Base-by-base conservation (phyloP, 2,888 invertebrate genomes). In the Metallyticus violacea region DNA sequence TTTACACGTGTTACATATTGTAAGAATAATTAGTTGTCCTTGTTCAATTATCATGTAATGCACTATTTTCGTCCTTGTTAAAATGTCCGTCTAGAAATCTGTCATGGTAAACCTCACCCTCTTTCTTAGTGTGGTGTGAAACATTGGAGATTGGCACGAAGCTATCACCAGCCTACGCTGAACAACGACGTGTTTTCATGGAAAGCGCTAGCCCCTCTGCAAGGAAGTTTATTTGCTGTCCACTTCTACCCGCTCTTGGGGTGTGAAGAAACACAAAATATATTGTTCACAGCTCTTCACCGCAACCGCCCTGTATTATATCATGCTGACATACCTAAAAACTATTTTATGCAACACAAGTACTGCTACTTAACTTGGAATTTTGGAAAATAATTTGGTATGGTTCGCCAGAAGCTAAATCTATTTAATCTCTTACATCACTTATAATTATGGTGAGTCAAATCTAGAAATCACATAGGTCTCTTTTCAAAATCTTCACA, bases 91-190 rank as follows among this genome's bases (percentile, higher is more conserved):
- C 40, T 62, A 62, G 40, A 62, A 62, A 62, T 62, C 40, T 62
- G 40, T 62, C 40, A 62, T 62, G 40, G 22, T 22, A 62, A 62
- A 62, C 40, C 40, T 62, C 40, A 22, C 40, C 40, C 40, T 26
- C 26, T 30, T 81, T 2, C n/a, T 78, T 79, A 27, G 40, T 62
- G 9, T 22, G 1, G 9, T 29, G 15, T 87, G 87, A 87, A 79
- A 85, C 76, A 87, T 87, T 86, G 86, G 84, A 77, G 79, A 15
- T 81, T 84, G 81, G 80, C 87, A 87, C 87, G 87, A 87, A 86
- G 78, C 87, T 83, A 87, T 87, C 87, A 87, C 80, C 86, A 77
- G 81, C n/a, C n/a, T 77, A 29, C 62, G 27, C 26, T 1, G 79
- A 81, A 85, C 86, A 86, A 87, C 85, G 86, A 85, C 86, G 84